Evolutionary conservation across 2,888 invertebrate species (phyloP), one percentile per base, ranked within the genome.

Genomic region (Anaspis maculata): DNA sequence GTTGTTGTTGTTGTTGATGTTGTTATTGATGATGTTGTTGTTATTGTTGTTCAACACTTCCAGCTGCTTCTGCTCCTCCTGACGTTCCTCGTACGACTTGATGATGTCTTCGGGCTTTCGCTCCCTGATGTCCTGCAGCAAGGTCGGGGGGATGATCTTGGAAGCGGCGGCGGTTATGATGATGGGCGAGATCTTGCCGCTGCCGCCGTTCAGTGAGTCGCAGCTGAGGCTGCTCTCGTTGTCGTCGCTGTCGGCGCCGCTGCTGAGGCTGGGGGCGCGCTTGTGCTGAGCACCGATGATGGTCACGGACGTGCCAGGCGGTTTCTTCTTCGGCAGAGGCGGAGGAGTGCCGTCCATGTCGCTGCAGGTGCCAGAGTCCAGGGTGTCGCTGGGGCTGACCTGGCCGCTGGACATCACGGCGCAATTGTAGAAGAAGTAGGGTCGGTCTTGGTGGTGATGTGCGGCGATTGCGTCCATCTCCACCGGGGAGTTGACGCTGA

Each of bases 311-410:
- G 38, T 13, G 15, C 22, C 26, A 7, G 47, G 47, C 19, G 68
- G 70, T n/a, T n/a, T n/a, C 59, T 78, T 79, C 68, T 79, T 80
- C 48, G 77, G 77, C 12, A 77, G 72, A 41, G 79, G 80, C 3
- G 76, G 75, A 32, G 83, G 79, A 13, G 80, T 81, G 23, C 77
- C 76, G 52, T 87, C 86, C 50, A 86, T 70, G 64, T 87, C 87
- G 59, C 85, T 86, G 66, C 87, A 85, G 19, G 86, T 87, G 26
- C 87, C 87, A 37, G 86, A 87, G 64, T 87, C 87, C 42, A 86
- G 61, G 1, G 85, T 86, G 54, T 86, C 86, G 53, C 80, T 83
- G 1, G 86, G 85, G 15, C 86, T 86, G 54, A 83, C 83, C 56
- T 87, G 86, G 1, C 86, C 86, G 56, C 83, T 84, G 29, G 83